Conservation (phyloP, 2,888 invertebrate genomes). For the Ditylenchus weischeri region DNA sequence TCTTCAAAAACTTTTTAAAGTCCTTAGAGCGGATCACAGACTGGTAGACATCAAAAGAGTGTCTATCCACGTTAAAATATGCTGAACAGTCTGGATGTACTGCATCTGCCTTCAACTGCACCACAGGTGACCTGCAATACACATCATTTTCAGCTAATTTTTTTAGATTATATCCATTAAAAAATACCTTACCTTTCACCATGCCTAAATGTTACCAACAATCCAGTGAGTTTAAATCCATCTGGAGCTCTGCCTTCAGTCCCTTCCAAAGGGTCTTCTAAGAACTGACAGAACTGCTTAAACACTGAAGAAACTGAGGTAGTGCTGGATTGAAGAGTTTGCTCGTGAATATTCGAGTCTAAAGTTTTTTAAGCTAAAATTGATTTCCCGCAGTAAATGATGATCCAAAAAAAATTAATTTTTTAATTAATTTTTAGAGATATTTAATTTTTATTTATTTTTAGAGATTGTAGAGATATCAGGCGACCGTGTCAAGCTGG, state of each 20-base stretch:
- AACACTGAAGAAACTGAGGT: slow-evolving; percentile 9
- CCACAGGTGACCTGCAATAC: slow-evolving; percentile 23
- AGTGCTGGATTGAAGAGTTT: not conserved
- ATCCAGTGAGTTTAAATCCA: slow-evolving; percentile 33
- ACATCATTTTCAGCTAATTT: not conserved
- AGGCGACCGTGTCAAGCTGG: too few species aligned
- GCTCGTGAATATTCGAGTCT: not conserved
- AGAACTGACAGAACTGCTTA: slow-evolving; percentile 44
- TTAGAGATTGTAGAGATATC: too few species aligned
- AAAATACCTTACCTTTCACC: slow-evolving; percentile 41
- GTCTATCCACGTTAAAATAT: slow-evolving; percentile 35
- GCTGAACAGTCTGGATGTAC: slow-evolving; percentile 36
- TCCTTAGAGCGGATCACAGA: slow-evolving; percentile 35
- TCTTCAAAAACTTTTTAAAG: slow-evolving; percentile 34
- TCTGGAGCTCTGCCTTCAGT: slow-evolving; percentile 35
- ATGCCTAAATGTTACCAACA: slow-evolving; percentile 44
- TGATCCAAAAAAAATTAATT: too few species aligned
- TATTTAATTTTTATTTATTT: too few species aligned
- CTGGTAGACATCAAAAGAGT: slow-evolving; percentile 34
- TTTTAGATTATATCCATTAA: not conserved
- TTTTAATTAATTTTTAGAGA: not conserved
- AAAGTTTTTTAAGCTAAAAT: not conserved
- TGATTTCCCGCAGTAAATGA: too few species aligned
- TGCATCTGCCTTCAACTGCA: not conserved
- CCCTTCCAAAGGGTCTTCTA: slow-evolving; percentile 41